These are phyloP conservation scores for Peromyscus nudipes DNA, from an alignment of 2,797 vertebrate species.

Conservation along the genomic window DNA sequence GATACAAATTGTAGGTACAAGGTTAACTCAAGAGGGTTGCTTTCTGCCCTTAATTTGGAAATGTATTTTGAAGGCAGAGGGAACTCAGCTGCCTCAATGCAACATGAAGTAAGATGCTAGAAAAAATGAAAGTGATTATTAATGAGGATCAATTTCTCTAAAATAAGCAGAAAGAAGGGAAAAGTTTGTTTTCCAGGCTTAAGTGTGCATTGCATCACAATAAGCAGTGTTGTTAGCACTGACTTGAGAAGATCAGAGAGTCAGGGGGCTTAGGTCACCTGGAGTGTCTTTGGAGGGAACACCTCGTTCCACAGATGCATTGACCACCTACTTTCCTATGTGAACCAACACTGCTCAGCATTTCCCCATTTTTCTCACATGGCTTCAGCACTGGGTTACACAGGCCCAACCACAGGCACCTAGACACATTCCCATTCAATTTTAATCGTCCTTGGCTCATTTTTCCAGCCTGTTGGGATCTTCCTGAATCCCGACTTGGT, in stretches of 20 bases:
- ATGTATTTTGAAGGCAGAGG: neutral
- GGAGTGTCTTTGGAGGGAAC: neutral
- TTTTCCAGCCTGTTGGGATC: neutral
- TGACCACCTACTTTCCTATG: neutral
- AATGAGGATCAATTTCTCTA: neutral
- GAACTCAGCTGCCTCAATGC: neutral
- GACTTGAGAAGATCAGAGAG: neutral
- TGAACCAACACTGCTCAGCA: neutral
- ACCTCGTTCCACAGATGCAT: neutral
- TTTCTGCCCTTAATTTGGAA: constrained; percentile 5
- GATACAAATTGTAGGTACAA: neutral
- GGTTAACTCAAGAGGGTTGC: neutral
- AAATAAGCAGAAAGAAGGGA: neutral
- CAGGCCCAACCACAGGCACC: neutral
- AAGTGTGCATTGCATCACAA: neutral
- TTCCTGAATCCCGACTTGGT: constrained; percentile 59
- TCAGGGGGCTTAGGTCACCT: neutral
- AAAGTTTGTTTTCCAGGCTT: neutral
- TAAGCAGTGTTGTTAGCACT: neutral
- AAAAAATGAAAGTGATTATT: neutral
- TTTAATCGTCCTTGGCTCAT: neutral
- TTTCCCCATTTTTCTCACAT: constrained; percentile 6
- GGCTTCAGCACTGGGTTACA: neutral
- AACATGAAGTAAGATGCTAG: neutral
- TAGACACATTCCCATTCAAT: neutral